Base-by-base conservation (phyloP, 2,888 invertebrate species). In the Formica aserva region DNA sequence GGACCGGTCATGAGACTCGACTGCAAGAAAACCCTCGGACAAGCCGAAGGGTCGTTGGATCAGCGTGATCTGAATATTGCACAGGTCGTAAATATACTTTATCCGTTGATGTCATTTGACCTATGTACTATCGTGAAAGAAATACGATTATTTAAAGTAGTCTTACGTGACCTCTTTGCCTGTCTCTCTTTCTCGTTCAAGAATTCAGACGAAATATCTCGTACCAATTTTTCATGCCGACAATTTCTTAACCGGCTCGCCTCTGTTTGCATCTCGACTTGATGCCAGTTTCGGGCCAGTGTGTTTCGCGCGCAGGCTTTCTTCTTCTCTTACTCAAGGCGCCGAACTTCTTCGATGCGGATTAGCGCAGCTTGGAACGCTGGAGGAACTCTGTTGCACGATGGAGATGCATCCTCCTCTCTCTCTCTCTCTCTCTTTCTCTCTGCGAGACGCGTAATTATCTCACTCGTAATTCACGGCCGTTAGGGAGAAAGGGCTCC, bases 401-500 rank as follows among this genome's bases (percentile, higher is more conserved):
- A 32, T 15, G 29, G 22, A 41, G 41, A 32, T 35, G 32, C 32
- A 45, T 41, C 22, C 1, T 74, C 3, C 18, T 45, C 41, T 45
- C 18, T 48, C n/a, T 48, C n/a, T 22, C 22, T 18, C n/a, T 52
- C n/a, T 52, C 48, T 8, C 29, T 41, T 18, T 9, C 18, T 29
- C 9, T 29, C 26, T 57, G 57, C 15, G 22, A 66, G 60, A 69
- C 65, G 65, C 66, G 83, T 86, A 88, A 88, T 88, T 85, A 86
- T 83, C 83, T 35, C 63, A 48, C 57, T 80, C 83, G 81, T 88
- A 83, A 88, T 88, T 88, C 76, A 82, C 65, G 55, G 52, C 63
- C 29, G 69, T 62, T 62, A 75, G n/a, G 52, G 45, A 67, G 83
- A 77, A 60, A 67, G 83, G 77, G 55, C 82, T 76, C 71, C 74